Evolutionary conservation across 2,113 vertebrate species (phyloP), one percentile per base, ranked within the genome.

Genomic region (Dasyornis broadbenti): DNA sequence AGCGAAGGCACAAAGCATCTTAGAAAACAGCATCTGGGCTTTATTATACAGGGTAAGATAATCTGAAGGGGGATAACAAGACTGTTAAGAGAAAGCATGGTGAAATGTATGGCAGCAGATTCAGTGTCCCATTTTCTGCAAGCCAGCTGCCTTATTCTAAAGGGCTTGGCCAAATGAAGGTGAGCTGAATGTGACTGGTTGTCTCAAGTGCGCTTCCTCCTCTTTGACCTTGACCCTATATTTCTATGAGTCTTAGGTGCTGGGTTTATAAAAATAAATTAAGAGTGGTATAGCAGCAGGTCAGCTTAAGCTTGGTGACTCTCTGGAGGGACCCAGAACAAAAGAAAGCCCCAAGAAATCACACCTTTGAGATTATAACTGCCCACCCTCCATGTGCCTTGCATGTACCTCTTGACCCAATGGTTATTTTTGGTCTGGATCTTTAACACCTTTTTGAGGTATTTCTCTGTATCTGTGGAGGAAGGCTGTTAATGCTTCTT

Each of bases 151-250:
- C 7, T 35, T 56, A 39, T 13, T 75, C 13, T n/a, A 23, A 40
- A 15, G n/a, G 63, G 27, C 20, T 53, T 72, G 24, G 19, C 19
- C 61, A 54, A 69, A 68, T 15, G 16, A 40, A 50, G 57, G 11
- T 11, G 40, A 77, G 49, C 2, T 0, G 20, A 56, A 71, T 23
- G 49, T 40, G 33, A 19, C 24, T 53, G 33, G 8, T 68, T 75
- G 50, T 49, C 11, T 76, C 40, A 30, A 14, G 12, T 31, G 26
- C 0, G 0, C 30, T 76, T 69, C 30, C 3, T 53, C 20, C 28
- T 54, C 26, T 61, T 54, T 69, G 30, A 26, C 47, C 17, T 61
- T 35, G 20, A 61, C 11, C 21, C 26, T 54, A 11, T 0, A 0
- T 76, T 70, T 54, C 63, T 75, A 20, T 26, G 27, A 60, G 40